Base-by-base conservation (phyloP, 2,797 vertebrate genomes). In the Bradypus variegatus region DNA sequence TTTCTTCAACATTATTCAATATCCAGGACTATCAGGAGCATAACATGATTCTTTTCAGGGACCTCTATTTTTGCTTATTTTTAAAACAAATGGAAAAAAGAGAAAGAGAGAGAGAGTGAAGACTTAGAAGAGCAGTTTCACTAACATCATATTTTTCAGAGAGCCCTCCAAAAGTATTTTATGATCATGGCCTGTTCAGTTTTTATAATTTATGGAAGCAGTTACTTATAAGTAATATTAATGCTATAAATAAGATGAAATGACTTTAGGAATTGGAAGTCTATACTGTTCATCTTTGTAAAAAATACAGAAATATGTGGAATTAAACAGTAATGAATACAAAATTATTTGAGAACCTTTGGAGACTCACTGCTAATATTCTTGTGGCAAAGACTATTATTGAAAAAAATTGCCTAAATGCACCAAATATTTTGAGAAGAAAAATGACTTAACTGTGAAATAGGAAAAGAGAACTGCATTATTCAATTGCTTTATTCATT, bases 161-260 rank as follows among this genome's bases (percentile, higher is more conserved):
- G 48, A 88, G 65, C 31, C 19, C 38, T 73, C 55, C 72, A 53
- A 92, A 90, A 83, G 38, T 3, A 36, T 86, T 78, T 92, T 90
- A 86, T 64, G 10, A 18, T 88, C 62, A 86, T 80, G 13, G 64
- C 76, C 15, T 82, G 82, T 80, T 94, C 41, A 83, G n/a, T 78
- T 92, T 90, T 88, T 91, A 86, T 86, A 89, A 92, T 90, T 92
- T 82, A 78, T 29, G 91, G 58, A 79, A 84, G 89, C 31, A 82
- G 60, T 33, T 82, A 90, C 29, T 85, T 92, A 50, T n/a, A 89
- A 65, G 67, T 78, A 77, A 79, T 91, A 89, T 31, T 19, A 79
- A 67, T 93, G 15, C 33, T 85, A 94, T 92, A 88, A 91, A 82
- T 92, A 88, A 92, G 60, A 79, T 87, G 25, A 92, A 82, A 86